Base-by-base conservation (phyloP, 64 coral and sea anemone genomes). In the Acropora yongei region DNA sequence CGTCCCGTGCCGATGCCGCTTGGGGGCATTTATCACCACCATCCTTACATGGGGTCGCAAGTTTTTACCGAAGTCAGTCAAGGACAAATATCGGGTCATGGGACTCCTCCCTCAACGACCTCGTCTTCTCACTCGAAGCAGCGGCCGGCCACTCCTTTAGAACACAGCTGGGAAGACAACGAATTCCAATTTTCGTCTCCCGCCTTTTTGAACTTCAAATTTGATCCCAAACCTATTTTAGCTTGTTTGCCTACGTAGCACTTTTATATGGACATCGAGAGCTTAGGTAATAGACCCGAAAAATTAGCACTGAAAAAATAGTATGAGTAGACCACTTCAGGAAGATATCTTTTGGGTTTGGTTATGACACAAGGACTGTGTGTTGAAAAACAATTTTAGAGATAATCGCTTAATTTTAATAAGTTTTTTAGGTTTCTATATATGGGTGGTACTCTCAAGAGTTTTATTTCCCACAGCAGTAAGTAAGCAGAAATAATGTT, bases 181-280 rank as follows among this genome's bases (percentile, higher is more conserved):
- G 73, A 80, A 55, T 87, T 93, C 40, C 80, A 78, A 43, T 93
- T 93, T 48, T 69, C 67, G n/a, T 75, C 84, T 11, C 40, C 91
- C 12, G 76, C 84, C 11, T 93, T 93, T 78, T 55, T 66, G 13
- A 80, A 93, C 50, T 93, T 93, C 77, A 72, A 78, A 76, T 93
- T 93, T 72, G 75, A 93, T 18, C 68, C 55, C 9, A 71, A 93
- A 47, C 17, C 91, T 16, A 78, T 90, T 78, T 50, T 79, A 50
- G 77, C 45, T 18, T 78, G 60, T 43, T 50, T 90, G 65, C 86
- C 86, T 7, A 85, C 82, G 65, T 85, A 85, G 82, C 82, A 42
- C 8, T 41, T 7, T 42, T 14, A 7, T 6, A 16, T 30, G 20
- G 17, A 58, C 8, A 44, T 57, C 16, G 10, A 63, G 10, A 63